A percentile compares a stretch with the other conserved stretches of the same genome.
Conservation (phyloP, 2,113 vertebrate species). For the Drymodes brunneopygia region DNA sequence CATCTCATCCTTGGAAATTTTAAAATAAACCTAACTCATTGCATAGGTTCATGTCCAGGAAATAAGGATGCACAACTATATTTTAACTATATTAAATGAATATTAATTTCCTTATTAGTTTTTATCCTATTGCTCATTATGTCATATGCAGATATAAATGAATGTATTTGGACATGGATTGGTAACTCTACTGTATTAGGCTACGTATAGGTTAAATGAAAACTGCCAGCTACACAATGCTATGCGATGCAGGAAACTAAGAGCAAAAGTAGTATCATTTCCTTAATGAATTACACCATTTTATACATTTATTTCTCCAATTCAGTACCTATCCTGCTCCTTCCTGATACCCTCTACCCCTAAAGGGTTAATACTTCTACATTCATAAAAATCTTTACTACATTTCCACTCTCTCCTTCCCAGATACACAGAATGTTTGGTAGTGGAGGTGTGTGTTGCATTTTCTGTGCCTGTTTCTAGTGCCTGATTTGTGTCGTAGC, state of each 20-base stretch:
- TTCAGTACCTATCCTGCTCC: neutral
- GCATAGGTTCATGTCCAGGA: neutral
- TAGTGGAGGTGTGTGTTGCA: accelerated
- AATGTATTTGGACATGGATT: neutral
- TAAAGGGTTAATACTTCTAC: neutral
- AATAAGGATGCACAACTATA: neutral
- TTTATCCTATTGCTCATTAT: neutral
- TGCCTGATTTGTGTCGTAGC: neutral
- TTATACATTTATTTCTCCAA: neutral
- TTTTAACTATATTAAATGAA: neutral
- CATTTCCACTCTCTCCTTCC: neutral
- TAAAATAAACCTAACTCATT: neutral
- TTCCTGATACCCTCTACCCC: neutral
- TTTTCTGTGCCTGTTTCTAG: neutral
- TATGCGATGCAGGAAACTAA: neutral
- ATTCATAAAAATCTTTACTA: neutral
- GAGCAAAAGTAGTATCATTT: neutral
- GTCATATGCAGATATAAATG: neutral
- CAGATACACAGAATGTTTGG: neutral
- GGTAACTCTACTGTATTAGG: neutral
- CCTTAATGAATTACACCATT: neutral
- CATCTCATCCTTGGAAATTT: neutral
- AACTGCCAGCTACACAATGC: neutral
- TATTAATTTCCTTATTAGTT: neutral
- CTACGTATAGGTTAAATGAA: neutral